Conservation (phyloP, 2,113 vertebrate species). For the Furnarius figulus region DNA sequence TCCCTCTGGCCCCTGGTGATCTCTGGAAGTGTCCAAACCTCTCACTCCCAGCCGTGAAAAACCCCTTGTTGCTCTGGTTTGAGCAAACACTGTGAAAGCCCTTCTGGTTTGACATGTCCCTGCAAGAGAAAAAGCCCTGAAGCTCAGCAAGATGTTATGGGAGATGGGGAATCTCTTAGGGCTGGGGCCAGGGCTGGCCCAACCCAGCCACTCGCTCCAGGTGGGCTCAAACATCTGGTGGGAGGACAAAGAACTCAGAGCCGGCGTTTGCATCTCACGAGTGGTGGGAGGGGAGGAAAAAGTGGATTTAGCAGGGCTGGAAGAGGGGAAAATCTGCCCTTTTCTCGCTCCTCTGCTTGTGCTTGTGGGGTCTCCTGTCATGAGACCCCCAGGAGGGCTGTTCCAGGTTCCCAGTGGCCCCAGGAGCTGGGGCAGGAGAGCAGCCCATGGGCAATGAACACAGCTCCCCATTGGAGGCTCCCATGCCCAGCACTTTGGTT, state of each 20-base stretch:
- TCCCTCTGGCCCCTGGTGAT: not conserved
- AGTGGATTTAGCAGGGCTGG: fast-evolving
- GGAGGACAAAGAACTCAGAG: not conserved
- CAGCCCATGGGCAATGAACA: fast-evolving
- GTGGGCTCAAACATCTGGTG: not conserved
- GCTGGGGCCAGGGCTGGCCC: not conserved
- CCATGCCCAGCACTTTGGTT: not conserved
- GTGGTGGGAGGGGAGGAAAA: not conserved
- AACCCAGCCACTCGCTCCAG: not conserved
- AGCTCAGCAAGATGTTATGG: constrained; percentile 57
- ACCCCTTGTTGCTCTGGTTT: constrained; percentile 20
- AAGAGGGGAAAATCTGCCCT: not conserved
- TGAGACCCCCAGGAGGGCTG: not conserved
- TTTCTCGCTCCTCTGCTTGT: fast-evolving
- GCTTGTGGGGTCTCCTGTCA: not conserved
- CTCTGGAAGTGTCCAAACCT: not conserved
- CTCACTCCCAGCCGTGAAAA: not conserved
- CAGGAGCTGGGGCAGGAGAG: not conserved
- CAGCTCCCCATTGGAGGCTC: not conserved
- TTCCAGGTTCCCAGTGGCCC: not conserved
- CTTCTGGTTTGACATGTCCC: not conserved
- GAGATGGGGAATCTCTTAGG: not conserved
- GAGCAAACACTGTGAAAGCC: not conserved
- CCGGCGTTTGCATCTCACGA: not conserved
- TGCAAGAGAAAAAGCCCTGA: not conserved